Conservation (phyloP, 64 coral and sea anemone species). For the Trachythela sp. region DNA sequence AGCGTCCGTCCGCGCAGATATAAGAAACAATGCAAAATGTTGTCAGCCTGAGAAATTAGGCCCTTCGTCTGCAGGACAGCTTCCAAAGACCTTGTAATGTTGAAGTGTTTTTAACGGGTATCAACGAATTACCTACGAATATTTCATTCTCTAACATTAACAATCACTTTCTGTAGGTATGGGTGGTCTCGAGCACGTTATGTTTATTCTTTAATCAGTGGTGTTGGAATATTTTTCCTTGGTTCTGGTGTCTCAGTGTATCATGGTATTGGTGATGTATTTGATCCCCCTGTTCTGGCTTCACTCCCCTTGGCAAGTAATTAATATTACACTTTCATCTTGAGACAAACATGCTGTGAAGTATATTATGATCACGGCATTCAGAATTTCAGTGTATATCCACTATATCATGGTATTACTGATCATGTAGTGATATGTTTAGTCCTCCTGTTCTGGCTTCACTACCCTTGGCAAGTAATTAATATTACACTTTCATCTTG, state of each 20-base stretch:
- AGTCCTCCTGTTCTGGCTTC: constrained; percentile 67
- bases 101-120: too few relatives aligned
- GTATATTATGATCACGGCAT: too few relatives aligned
- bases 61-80: too few relatives aligned
- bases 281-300: constrained; percentile 63
- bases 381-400: too few relatives aligned
- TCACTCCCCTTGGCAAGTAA: constrained; percentile 72
- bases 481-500: not conserved
- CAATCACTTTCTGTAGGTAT: constrained; percentile 41
- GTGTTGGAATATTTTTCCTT: constrained; percentile 98
- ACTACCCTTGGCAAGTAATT: constrained; percentile 62
- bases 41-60: too few relatives aligned
- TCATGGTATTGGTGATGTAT: constrained; percentile 69
- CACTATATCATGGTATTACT: constrained; percentile 91
- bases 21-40: too few relatives aligned
- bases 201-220: constrained; percentile 97
- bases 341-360: not conserved
- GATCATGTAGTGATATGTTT: constrained; percentile 56
- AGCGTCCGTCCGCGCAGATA: too few relatives aligned
- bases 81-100: too few relatives aligned
- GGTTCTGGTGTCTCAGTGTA: constrained; percentile 95
- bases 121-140: too few relatives aligned
- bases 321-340: not conserved
- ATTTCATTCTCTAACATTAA: not conserved
- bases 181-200: constrained; percentile 93